These are phyloP conservation scores for Lagopus muta DNA, from an alignment of 2,113 vertebrate species.

Conservation along the genomic window DNA sequence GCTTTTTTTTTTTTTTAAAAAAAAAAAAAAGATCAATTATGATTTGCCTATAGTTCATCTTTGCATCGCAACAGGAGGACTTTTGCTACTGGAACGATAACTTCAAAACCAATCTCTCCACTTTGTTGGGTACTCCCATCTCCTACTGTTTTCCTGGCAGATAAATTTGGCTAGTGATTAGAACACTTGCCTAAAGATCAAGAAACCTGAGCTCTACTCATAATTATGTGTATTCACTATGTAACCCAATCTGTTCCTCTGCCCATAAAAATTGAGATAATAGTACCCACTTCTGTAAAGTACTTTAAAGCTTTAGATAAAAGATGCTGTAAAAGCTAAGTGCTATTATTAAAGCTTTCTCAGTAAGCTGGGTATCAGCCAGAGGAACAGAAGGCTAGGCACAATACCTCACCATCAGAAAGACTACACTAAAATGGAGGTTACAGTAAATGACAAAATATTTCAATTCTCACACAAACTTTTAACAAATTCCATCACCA, in stretches of 20 bases:
- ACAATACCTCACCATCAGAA: conserved; percentile 22
- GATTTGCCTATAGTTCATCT: conserved; percentile 49
- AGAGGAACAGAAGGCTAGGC: conserved; percentile 38
- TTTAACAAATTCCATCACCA: conserved; percentile 10
- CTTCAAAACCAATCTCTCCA: conserved; percentile 17
- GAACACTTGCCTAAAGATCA: neutral
- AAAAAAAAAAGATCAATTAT: conserved; percentile 28
- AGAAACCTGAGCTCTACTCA: neutral
- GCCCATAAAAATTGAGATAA: conserved; percentile 2
- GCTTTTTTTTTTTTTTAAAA: neutral
- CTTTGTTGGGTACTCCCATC: conserved; percentile 26
- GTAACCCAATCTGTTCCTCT: conserved; percentile 20
- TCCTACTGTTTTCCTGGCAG: conserved; percentile 24
- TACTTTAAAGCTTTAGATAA: conserved; percentile 36
- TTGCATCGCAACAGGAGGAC: conserved; percentile 31
- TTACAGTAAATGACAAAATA: conserved; percentile 43
- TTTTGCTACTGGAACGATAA: neutral
- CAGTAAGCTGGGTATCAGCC: conserved; percentile 16
- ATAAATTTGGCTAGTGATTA: conserved; percentile 26
- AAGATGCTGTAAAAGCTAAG: conserved; percentile 34
- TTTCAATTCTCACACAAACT: conserved; percentile 22
- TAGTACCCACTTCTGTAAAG: neutral
- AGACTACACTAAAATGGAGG: conserved; percentile 7
- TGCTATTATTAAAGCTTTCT: conserved; percentile 42
- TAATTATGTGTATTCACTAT: conserved; percentile 23